Percentiles rank a stretch among this genome's conserved stretches.
These are phyloP conservation scores for Australoheros scitulus DNA, from an alignment of 2,113 vertebrate species.

Conservation along the genomic window DNA sequence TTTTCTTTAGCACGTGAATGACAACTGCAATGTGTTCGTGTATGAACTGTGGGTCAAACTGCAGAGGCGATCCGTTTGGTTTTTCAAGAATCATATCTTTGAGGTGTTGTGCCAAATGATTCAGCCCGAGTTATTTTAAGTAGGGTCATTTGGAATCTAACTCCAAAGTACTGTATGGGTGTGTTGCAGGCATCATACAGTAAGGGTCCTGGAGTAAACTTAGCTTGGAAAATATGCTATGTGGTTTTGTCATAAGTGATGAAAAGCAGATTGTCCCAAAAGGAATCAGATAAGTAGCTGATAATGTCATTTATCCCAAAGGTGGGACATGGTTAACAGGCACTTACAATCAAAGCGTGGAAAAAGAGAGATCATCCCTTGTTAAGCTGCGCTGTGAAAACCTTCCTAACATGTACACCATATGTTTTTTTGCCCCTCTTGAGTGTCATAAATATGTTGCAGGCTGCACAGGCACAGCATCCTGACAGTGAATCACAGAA, in stretches of 20 bases:
- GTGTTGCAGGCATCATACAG: not conserved
- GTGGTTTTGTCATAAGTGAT: constrained; percentile 27
- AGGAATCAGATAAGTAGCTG: constrained; percentile 58
- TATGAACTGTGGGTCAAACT: constrained; percentile 8
- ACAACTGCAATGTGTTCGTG: not conserved
- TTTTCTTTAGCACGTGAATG: constrained; percentile 37
- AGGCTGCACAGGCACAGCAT: constrained; percentile 57
- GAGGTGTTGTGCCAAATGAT: constrained; percentile 9
- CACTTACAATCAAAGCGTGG: constrained; percentile 60
- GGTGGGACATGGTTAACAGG: constrained; percentile 53
- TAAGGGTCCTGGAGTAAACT: not conserved
- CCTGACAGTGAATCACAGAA: constrained; percentile 65
- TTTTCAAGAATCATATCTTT: constrained; percentile 1
- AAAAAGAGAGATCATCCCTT: constrained; percentile 54
- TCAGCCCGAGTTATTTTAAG: constrained; percentile 8
- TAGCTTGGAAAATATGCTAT: constrained; percentile 11
- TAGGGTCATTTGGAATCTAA: constrained; percentile 18
- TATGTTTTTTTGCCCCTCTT: constrained; percentile 58
- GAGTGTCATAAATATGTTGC: constrained; percentile 67
- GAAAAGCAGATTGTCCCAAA: constrained; percentile 46
- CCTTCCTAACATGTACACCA: constrained; percentile 67
- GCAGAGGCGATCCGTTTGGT: not conserved
- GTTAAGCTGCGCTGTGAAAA: constrained; percentile 45
- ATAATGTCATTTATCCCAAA: constrained; percentile 62
- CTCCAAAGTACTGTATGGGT: not conserved